Conservation (phyloP, 2,797 vertebrate genomes). For the Eulemur mongoz region DNA sequence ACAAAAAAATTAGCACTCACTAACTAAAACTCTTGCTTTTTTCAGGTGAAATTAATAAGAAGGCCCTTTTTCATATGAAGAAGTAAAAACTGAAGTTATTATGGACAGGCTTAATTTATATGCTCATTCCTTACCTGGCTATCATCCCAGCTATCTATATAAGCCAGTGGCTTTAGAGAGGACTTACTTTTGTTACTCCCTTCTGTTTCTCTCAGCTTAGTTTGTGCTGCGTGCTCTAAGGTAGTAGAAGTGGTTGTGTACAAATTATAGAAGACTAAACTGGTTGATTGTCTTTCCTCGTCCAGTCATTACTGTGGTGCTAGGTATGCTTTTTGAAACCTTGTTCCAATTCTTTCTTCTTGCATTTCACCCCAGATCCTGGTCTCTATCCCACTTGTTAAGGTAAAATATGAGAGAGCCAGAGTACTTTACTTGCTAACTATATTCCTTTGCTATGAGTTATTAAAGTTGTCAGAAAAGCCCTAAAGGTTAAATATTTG, state of each 20-base stretch:
- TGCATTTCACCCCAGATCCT: not conserved
- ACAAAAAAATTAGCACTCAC: not conserved
- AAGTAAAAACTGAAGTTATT: constrained; percentile 27
- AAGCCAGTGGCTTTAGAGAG: not conserved
- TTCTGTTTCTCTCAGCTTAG: not conserved
- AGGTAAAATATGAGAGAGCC: not conserved
- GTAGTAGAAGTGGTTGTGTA: not conserved
- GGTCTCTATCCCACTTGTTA: not conserved
- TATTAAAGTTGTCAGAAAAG: not conserved
- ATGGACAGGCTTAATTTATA: not conserved
- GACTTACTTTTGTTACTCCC: not conserved
- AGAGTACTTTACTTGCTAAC: not conserved
- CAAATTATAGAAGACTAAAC: not conserved
- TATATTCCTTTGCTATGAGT: not conserved
- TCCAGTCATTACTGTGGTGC: not conserved
- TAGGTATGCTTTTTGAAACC: not conserved
- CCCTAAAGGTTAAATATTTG: not conserved
- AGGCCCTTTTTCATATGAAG: not conserved
- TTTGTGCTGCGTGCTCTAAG: not conserved
- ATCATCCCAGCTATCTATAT: not conserved
- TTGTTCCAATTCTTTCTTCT: not conserved
- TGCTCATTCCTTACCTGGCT: not conserved
- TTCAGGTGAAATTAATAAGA: constrained; percentile 36
- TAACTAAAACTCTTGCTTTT: constrained; percentile 18
- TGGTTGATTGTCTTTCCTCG: not conserved